phyloP scores from a whole-genome alignment of 2,113 vertebrate species.

The Parotia lawesii region DNA sequence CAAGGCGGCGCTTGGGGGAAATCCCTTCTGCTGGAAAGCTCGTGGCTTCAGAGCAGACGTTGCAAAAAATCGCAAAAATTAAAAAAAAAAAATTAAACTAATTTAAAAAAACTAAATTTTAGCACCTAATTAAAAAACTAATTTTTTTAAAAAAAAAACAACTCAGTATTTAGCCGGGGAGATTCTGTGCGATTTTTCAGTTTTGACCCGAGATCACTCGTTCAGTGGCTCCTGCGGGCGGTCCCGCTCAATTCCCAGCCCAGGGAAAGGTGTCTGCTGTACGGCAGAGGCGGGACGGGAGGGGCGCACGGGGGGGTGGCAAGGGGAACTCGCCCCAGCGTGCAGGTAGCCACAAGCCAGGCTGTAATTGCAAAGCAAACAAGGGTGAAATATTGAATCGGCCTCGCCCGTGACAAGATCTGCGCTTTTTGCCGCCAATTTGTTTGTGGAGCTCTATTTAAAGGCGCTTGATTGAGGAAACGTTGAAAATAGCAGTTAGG shows the following conservation, averaged over 20 bases:
- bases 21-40: background rate
- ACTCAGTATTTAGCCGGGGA: background rate
- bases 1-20: background rate
- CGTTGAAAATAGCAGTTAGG: slow-evolving; percentile 76
- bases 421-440: slow-evolving; percentile 70
- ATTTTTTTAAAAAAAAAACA: background rate
- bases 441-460: slow-evolving; percentile 80
- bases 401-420: slow-evolving; percentile 71
- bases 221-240: background rate
- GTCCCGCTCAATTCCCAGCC: background rate
- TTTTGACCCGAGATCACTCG: background rate
- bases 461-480: slow-evolving; percentile 81
- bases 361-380: slow-evolving; percentile 77
- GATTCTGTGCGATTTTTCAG: background rate
- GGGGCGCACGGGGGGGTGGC: background rate
- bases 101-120: too few relatives aligned
- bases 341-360: slow-evolving; percentile 59
- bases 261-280: background rate
- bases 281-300: background rate
- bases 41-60: background rate
- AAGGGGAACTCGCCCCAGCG: background rate
- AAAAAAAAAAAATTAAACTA: too few relatives aligned
- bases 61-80: too few relatives aligned
- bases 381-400: slow-evolving; percentile 71
- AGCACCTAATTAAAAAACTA: too few relatives aligned